Evolutionary conservation across 2,888 invertebrate genomes (phyloP), one percentile per base, ranked within the genome.

Genomic region (Lysandra coridon): DNA sequence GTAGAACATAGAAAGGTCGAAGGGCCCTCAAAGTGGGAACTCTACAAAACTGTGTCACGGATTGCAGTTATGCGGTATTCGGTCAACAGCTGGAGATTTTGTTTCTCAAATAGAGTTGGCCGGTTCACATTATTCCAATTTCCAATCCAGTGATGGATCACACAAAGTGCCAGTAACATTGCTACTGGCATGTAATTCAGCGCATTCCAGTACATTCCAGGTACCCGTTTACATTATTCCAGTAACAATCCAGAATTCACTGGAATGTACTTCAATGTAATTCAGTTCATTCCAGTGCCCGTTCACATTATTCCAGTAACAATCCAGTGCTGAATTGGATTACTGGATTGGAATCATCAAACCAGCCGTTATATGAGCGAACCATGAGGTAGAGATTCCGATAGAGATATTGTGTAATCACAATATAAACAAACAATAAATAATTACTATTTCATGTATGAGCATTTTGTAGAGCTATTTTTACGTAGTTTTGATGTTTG

Each of bases 11-110:
- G 33, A 69, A 69, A 12, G 33, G 33, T 69, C 69, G 33, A 14
- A 69, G 69, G 69, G 69, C 69, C 33, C 69, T 33, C 14, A 30
- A 30, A 33, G 23, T 69, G 23, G 69, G 69, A 37, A 69, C 69
- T 69, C 69, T 37, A 69, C 33, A 69, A 37, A 69, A 69, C 4
- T 69, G 69, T 69, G 69, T 69, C 69, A 69, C 69, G 69, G 17
- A 69, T 69, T 69, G 69, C 69, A 69, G 69, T 5, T 17, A 33
- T 69, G 33, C 69, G 69, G 33, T 69, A 69, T 69, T 69, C 69
- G 33, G 69, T 69, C 37, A 14, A 14, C 33, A 33, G 69, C 4
- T 37, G 7, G 62, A 62, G 7, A 57, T 57, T 62, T n/a, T 23
- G 23, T 6, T n/a, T 62, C 62, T 62, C 7, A 23, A n/a, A 62